Base-by-base conservation (phyloP, 64 coral and sea anemone genomes). In the Montipora efflorescens region DNA sequence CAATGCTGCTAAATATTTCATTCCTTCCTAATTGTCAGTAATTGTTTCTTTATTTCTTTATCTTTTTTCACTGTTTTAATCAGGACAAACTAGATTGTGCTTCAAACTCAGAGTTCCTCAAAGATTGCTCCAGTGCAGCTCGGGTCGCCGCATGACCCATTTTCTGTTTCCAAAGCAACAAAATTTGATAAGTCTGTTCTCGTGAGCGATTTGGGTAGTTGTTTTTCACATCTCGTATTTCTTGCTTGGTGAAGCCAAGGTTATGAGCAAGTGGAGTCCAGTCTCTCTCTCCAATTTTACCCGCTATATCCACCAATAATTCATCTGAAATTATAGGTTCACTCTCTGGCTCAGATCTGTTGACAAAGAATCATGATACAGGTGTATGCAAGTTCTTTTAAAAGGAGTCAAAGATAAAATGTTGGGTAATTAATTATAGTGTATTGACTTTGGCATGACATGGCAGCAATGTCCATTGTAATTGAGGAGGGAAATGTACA, bases 271-370 rank as follows among this genome's bases (percentile, higher is more conserved):
- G 49, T 67, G 81, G 91, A 25, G 49, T 21, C 95, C 95, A 96
- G 87, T 96, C 80, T 74, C 52, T 90, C 13, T 96, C 95, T 8
- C 76, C 95, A 51, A 96, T 92, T 82, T 93, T 77, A 53, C 73
- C 62, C 21, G 91, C 62, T 71, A 90, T 81, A 20, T 6, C 79
- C 22, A 93, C 49, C 7, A 96, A 18, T 19, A 93, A 13, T 66
- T 93, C 91, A 59, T 96, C 87, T 48, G 80, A 67, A 12, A 96
- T 76, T 67, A 51, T 25, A 59, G 91, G 66, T 12, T 73, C 49
- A 43, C 72, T 79, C 13, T 51, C 18, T 61, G 68, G 67, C 19
- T 80, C 82, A 48, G 80, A 6, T 57, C 81, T 84, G 20, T 18
- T 3, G 66, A 69, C 45, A 16, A 19, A 21, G 4, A 45, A 25